These are phyloP conservation scores for Rhea pennata DNA, from an alignment of 2,113 vertebrate genomes.

Conservation along the genomic window DNA sequence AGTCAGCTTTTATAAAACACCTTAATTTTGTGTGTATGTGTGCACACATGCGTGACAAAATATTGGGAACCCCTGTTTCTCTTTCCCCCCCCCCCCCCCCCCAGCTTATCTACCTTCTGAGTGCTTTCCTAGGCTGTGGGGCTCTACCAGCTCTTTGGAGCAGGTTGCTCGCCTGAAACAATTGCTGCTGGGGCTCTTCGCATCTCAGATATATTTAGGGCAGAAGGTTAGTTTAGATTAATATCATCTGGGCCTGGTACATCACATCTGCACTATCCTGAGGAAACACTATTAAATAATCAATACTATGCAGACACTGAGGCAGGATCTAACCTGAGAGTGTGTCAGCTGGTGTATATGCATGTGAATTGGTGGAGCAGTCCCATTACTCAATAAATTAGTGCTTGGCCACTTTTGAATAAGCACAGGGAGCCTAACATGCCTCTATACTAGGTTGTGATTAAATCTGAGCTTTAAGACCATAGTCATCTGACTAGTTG, in stretches of 20 bases:
- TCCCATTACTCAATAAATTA: background rate
- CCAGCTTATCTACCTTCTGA: background rate
- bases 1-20: background rate
- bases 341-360: background rate
- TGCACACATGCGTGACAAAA: background rate
- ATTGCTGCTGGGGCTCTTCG: background rate
- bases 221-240: conserved; percentile 4
- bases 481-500: background rate
- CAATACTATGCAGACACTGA: background rate
- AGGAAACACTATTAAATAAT: background rate
- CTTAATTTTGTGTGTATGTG: background rate
- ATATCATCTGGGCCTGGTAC: fast-evolving
- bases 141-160: background rate
- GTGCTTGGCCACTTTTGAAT: background rate
- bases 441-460: background rate
- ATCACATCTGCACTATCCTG: background rate
- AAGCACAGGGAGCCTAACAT: background rate
- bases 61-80: background rate
- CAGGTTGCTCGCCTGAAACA: background rate
- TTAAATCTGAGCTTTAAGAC: background rate
- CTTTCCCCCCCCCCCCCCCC: background rate
- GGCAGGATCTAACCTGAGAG: background rate
- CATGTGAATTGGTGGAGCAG: background rate
- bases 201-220: background rate
- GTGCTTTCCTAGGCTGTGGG: background rate